Base-by-base conservation (phyloP, 2,888 invertebrate species). In the Labia minor region DNA sequence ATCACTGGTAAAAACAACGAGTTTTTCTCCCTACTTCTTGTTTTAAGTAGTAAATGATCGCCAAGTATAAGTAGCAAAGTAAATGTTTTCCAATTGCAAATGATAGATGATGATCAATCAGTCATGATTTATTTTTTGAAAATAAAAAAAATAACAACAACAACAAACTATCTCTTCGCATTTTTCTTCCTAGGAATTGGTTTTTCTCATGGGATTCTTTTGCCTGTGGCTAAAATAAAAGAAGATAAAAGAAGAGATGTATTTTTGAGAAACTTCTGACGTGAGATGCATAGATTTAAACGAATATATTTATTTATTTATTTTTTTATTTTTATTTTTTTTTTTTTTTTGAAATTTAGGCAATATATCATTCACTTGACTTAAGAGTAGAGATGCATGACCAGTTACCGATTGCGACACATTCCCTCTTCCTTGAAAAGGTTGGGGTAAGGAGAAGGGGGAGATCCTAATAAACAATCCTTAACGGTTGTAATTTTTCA, bases 241-340 rank as follows among this genome's bases (percentile, higher is more conserved):
- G 14, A 49, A 49, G 16, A 49, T 49, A 49, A n/a, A 49, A 49
- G n/a, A 49, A n/a, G 49, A 4, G 16, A 11, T 11, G 14, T 49
- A 49, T 49, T 49, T 49, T 49, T 49, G 49, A 49, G 49, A 49
- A 49, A 10, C 49, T 14, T 16, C 16, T 49, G 49, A 49, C 49
- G 49, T 49, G 49, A 49, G 49, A 49, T 49, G 49, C 49, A 49
- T 49, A 49, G 49, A 49, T 49, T 49, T 49, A 8, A 49, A 49
- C 49, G 33, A 33, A 49, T 49, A 10, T 49, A n/a, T 26, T 26
- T 26, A 26, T 26, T 26, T 26, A 26, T 26, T 26, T 26, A 26
- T 26, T 26, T 49, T 49, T n/a, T n/a, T n/a, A n/a, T n/a, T n/a
- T n/a, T n/a, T n/a, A n/a, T n/a, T n/a, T n/a, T n/a, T n/a, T n/a